phyloP scores from a whole-genome alignment of 2,888 invertebrate species.

The Crocallis elinguaria region DNA sequence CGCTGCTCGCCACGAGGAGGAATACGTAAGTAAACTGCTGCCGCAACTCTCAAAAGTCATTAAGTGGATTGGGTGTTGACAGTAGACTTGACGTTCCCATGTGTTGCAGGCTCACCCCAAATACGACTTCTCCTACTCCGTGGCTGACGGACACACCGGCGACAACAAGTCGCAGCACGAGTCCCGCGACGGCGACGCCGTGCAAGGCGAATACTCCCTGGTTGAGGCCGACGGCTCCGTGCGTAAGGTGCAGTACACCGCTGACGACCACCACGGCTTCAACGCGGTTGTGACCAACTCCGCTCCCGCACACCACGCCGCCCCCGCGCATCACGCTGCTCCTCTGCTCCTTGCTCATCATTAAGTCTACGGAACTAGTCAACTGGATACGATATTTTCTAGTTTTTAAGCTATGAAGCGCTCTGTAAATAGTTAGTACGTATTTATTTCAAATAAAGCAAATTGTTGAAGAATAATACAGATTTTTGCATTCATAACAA shows the following conservation, averaged over 20 bases:
- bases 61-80: not conserved
- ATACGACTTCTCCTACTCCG: conserved; percentile 85
- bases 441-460: conserved; percentile 41
- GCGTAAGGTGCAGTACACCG: conserved; percentile 81
- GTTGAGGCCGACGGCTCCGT: conserved; percentile 81
- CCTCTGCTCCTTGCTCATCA: conserved; percentile 55
- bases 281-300: conserved; percentile 74
- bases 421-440: conserved; percentile 44
- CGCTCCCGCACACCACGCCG: conserved; percentile 60
- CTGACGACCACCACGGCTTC: conserved; percentile 82
- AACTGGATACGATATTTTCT: conserved; percentile 9
- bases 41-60: not conserved
- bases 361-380: conserved; percentile 38
- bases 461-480: conserved; percentile 28
- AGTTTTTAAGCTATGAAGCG: conserved; percentile 25
- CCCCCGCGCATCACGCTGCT: conserved; percentile 40
- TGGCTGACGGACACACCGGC: conserved; percentile 84
- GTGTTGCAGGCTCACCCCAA: conserved; percentile 80
- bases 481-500: too few species aligned
- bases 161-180: conserved; percentile 86
- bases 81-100: not conserved
- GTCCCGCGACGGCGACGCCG: conserved; percentile 85
- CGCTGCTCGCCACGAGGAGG: conserved; percentile 48
- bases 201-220: conserved; percentile 82
- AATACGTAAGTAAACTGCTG: conserved; percentile 57